These are phyloP conservation scores for Gambusia affinis DNA, from an alignment of 2,113 vertebrate genomes.

Conservation along the genomic window DNA sequence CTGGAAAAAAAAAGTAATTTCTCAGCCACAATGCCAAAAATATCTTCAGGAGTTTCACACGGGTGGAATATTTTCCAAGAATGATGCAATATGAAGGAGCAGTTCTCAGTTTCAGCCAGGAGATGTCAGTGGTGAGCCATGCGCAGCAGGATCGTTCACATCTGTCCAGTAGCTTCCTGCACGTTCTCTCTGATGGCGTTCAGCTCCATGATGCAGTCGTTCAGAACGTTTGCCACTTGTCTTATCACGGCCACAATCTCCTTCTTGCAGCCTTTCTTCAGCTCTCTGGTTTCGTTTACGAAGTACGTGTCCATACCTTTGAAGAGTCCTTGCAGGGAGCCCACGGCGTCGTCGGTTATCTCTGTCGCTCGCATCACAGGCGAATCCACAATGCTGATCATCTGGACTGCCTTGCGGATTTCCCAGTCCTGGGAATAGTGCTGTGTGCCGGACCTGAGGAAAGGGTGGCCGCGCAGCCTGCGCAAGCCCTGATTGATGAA, in stretches of 20 bases:
- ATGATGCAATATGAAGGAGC: not conserved
- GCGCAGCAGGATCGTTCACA: constrained; percentile 34
- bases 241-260: constrained; percentile 70
- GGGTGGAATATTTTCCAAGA: not conserved
- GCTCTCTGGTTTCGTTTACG: constrained; percentile 69
- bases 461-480: constrained; percentile 66
- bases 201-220: constrained; percentile 66
- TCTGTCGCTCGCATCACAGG: constrained; percentile 44
- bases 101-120: constrained; percentile 13
- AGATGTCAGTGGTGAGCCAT: constrained; percentile 9
- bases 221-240: constrained; percentile 62
- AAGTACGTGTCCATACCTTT: constrained; percentile 78
- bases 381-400: constrained; percentile 59
- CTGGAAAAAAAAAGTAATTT: not conserved
- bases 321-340: constrained; percentile 61
- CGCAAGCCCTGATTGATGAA: constrained; percentile 72
- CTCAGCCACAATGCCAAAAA: not conserved
- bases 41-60: not conserved
- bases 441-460: constrained; percentile 73
- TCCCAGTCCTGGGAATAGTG: constrained; percentile 78
- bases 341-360: constrained; percentile 11
- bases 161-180: constrained; percentile 59
- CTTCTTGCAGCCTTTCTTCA: constrained; percentile 73
- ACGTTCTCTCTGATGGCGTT: constrained; percentile 76
- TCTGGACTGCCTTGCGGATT: constrained; percentile 69